Evolutionary conservation across 2,888 invertebrate species (phyloP).

Genomic region (Melangyna quadrimaculata): DNA sequence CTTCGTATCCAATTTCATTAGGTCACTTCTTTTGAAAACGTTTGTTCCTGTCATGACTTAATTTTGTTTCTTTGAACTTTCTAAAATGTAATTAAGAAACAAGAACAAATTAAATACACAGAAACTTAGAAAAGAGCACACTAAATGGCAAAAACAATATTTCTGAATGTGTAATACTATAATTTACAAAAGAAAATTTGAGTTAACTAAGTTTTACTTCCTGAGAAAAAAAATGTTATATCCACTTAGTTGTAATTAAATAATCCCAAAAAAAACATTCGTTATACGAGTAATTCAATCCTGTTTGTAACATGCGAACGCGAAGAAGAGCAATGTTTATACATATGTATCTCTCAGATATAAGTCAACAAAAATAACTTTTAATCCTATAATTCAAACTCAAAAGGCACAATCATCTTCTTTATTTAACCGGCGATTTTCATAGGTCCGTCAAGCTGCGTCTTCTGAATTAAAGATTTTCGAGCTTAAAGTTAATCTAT

Average conservation of each 20-base stretch:
- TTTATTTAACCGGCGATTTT: too few species aligned
- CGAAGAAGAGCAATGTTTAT: too few species aligned
- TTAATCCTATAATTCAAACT: too few species aligned
- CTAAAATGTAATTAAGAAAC: constrained; percentile 5
- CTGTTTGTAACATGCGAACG: background rate
- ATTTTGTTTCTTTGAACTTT: background rate
- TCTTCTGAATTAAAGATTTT: too few species aligned
- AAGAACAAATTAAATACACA: background rate
- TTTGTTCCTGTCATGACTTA: background rate
- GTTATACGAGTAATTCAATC: background rate
- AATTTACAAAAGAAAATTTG: background rate
- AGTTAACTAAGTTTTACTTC: background rate
- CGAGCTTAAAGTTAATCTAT: too few species aligned
- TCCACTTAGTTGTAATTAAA: background rate
- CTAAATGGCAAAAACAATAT: background rate
- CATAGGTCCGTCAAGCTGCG: too few species aligned
- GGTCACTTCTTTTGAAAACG: background rate
- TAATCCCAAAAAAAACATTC: background rate
- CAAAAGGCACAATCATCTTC: too few species aligned
- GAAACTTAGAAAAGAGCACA: background rate
- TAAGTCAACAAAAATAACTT: too few species aligned
- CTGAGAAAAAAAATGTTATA: background rate
- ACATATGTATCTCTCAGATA: too few species aligned
- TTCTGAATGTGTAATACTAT: background rate
- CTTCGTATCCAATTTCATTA: background rate